A percentile compares a stretch with the other conserved stretches of the same genome.
phyloP scores from a whole-genome alignment of 2,888 invertebrate species.

The Tuta absoluta region DNA sequence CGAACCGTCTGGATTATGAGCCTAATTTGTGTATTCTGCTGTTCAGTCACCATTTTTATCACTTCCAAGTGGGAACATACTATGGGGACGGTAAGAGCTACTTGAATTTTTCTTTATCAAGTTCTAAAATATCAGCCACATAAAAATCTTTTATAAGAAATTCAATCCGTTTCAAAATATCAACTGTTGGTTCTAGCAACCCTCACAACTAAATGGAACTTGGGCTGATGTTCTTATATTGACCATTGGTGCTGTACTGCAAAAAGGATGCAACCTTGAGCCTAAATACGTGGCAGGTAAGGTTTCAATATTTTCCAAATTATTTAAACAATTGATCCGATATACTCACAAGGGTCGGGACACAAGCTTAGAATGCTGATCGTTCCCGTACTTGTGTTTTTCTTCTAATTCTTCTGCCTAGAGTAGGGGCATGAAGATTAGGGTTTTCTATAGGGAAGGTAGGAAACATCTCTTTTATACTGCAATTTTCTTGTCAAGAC shows the following conservation, averaged over 20 bases:
- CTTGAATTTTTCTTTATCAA: not conserved
- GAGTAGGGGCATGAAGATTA: too few species aligned
- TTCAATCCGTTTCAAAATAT: not conserved
- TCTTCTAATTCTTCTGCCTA: too few species aligned
- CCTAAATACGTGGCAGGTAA: conserved; percentile 74
- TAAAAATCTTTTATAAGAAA: not conserved
- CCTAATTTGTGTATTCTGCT: conserved; percentile 71
- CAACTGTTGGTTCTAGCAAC: conserved; percentile 53
- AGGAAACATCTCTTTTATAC: too few species aligned
- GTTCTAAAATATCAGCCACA: too few species aligned
- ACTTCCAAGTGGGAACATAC: conserved; percentile 75
- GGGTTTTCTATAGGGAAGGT: too few species aligned
- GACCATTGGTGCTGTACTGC: conserved; percentile 81
- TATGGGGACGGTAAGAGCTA: conserved; percentile 60
- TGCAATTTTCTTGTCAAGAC: too few species aligned
- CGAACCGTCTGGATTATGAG: conserved; percentile 83
- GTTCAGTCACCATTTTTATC: conserved; percentile 69
- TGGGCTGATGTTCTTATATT: conserved; percentile 78
- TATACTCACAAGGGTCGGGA: not conserved
- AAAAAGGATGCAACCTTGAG: conserved; percentile 81
- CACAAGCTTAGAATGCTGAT: too few species aligned
- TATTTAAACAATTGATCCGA: not conserved
- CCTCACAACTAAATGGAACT: conserved; percentile 67
- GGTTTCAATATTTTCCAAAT: not conserved
- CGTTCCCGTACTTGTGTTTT: too few species aligned